Percentiles rank a stretch among this genome's conserved stretches.
phyloP scores from a whole-genome alignment of 1,140 invertebrate genomes.

The Psilanteris sp. region DNA sequence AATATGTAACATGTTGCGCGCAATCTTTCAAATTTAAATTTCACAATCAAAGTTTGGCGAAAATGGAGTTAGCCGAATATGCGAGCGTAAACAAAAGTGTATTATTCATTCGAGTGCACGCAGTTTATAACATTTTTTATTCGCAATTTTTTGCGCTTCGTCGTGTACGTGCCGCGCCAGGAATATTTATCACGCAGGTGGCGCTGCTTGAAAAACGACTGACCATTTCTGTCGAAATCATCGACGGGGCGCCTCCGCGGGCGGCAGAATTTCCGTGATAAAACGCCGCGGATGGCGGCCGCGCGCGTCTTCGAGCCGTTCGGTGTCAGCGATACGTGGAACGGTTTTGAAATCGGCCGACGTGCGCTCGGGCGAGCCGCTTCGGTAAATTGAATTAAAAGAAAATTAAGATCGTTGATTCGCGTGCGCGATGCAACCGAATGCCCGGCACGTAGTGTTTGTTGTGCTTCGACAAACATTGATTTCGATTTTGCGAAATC shows the following conservation, averaged over 20 bases:
- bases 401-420: slow-evolving; percentile 38
- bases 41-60: slow-evolving; percentile 47
- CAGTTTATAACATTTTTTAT: slow-evolving; percentile 40
- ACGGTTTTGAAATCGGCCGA: slow-evolving; percentile 14
- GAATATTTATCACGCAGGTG: slow-evolving; percentile 53
- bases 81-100: slow-evolving; percentile 48
- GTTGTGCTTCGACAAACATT: slow-evolving; percentile 30
- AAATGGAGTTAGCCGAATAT: slow-evolving; percentile 44
- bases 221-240: slow-evolving; percentile 54
- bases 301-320: slow-evolving; percentile 1
- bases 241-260: slow-evolving; percentile 16
- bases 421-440: slow-evolving; percentile 5
- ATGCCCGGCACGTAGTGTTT: slow-evolving; percentile 25
- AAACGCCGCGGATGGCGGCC: not conserved
- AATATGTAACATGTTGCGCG: slow-evolving; percentile 42
- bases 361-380: too few relatives aligned
- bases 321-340: slow-evolving; percentile 22
- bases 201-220: slow-evolving; percentile 54
- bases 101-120: slow-evolving; percentile 45
- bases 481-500: slow-evolving; percentile 30
- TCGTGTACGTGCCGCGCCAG: slow-evolving; percentile 6
- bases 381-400: too few relatives aligned
- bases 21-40: slow-evolving; percentile 56
- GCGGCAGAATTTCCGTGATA: not conserved
- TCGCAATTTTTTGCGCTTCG: slow-evolving; percentile 18